These are phyloP conservation scores for Illadopsis cleaveri DNA, from an alignment of 2,113 vertebrate species.

Conservation along the genomic window DNA sequence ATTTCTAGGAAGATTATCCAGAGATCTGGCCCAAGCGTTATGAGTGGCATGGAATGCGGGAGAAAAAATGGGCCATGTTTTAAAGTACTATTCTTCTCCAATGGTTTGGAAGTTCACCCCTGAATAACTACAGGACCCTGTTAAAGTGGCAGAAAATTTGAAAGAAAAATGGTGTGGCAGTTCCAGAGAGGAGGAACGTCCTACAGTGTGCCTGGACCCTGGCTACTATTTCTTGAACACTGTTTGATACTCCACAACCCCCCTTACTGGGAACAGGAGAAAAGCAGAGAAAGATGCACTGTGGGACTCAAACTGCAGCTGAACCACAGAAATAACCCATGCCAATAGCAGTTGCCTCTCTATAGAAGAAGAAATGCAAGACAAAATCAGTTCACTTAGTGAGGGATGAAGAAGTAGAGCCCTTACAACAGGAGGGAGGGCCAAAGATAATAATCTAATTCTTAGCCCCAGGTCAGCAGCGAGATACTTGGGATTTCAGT, in stretches of 20 bases:
- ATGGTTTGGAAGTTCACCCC: neutral
- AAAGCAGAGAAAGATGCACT: neutral
- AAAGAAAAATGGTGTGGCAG: neutral
- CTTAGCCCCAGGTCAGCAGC: neutral
- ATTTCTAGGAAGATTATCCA: neutral
- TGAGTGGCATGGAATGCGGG: neutral
- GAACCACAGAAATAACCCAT: neutral
- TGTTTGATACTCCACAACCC: neutral
- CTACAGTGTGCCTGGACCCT: neutral
- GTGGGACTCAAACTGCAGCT: neutral
- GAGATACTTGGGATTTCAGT: fast-evolving
- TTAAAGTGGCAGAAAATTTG: neutral
- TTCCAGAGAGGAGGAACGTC: neutral
- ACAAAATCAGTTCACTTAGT: neutral
- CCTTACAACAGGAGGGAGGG: neutral
- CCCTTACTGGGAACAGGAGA: neutral
- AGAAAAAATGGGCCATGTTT: neutral
- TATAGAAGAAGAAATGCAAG: neutral
- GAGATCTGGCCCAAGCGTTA: neutral
- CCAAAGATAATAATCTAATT: neutral
- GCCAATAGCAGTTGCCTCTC: neutral
- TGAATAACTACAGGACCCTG: neutral
- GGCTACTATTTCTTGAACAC: neutral
- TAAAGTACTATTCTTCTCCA: neutral
- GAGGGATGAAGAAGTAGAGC: neutral